Conservation (phyloP, 2,797 vertebrate species). For the Pelodytes ibericus region DNA sequence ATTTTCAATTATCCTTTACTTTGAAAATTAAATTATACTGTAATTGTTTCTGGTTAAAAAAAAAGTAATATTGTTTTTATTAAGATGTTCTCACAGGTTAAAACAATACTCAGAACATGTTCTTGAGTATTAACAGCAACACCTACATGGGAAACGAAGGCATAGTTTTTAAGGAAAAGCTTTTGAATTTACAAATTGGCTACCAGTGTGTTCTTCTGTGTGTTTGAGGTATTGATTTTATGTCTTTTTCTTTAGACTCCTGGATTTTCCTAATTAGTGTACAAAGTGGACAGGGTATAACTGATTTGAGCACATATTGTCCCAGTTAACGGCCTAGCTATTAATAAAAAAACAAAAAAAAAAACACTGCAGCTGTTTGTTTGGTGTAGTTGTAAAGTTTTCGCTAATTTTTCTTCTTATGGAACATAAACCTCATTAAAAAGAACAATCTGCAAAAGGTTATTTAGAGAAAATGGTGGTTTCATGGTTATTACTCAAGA, state of each 20-base stretch:
- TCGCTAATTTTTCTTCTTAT: background rate
- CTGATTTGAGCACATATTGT: background rate
- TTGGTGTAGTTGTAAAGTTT: background rate
- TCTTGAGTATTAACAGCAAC: background rate
- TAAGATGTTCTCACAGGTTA: no score
- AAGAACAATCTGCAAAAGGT: background rate
- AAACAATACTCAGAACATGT: no score
- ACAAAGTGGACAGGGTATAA: background rate
- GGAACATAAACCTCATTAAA: background rate
- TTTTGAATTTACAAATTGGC: constrained; percentile 25
- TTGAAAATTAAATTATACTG: no score
- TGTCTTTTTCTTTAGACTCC: constrained; percentile 28
- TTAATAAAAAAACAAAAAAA: background rate
- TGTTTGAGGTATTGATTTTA: constrained; percentile 29
- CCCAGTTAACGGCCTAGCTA: background rate
- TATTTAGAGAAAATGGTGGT: background rate
- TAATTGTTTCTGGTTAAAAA: no score
- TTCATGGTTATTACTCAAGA: background rate
- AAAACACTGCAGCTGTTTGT: background rate
- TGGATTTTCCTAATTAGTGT: constrained; percentile 23
- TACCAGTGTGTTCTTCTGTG: background rate
- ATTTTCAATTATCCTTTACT: no score
- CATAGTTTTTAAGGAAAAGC: background rate
- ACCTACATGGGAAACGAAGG: no score
- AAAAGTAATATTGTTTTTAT: no score